These are phyloP conservation scores for Heloderma charlesbogerti DNA, from an alignment of 2,113 vertebrate species.

Conservation along the genomic window DNA sequence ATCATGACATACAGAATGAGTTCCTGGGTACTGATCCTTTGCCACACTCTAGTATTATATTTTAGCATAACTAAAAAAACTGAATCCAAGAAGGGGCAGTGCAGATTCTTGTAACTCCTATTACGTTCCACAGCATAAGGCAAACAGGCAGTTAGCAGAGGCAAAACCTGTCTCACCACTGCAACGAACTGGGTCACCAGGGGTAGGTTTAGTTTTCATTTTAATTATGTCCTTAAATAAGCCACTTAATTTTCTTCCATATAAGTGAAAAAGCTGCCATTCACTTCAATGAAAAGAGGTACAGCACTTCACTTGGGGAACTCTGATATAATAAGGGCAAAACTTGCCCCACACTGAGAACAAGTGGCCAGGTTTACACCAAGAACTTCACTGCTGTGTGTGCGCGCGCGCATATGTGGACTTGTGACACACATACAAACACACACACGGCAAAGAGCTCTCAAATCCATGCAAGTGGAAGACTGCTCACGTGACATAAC, in stretches of 20 bases:
- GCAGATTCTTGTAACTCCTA: background rate
- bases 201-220: background rate
- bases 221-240: background rate
- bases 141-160: background rate
- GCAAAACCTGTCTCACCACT: background rate
- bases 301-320: background rate
- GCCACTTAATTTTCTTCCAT: background rate
- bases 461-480: too few species aligned
- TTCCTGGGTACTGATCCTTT: background rate
- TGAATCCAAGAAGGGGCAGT: background rate
- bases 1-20: background rate
- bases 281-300: background rate
- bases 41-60: background rate
- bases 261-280: background rate
- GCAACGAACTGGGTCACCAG: background rate
- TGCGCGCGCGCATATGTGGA: background rate
- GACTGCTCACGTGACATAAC: too few species aligned
- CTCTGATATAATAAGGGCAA: background rate
- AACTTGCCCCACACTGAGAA: background rate
- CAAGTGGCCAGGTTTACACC: background rate
- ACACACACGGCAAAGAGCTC: too few species aligned
- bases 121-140: background rate
- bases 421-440: background rate
- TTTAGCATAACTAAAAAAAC: background rate
- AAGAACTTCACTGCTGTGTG: background rate